Evolutionary conservation across 2,888 invertebrate species (phyloP), one percentile per base, ranked within the genome.

Genomic region (Endomychus coccineus): DNA sequence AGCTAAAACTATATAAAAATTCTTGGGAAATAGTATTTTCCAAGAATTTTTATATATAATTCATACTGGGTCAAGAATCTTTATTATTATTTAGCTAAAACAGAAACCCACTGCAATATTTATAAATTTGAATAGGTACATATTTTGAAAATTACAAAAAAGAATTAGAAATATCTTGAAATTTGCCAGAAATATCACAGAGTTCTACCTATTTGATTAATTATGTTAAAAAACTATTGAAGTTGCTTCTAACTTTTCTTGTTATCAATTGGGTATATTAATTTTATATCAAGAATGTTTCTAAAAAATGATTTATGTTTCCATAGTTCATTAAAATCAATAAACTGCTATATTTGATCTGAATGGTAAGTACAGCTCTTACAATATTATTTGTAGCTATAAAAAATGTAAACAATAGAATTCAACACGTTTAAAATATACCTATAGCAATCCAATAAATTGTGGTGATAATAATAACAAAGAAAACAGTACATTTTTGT

Each of bases 81-180:
- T 56, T 80, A 34, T 68, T 67, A n/a, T 62, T 78, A 2, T 85
- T 52, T 69, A 76, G 12, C 88, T 88, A 68, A 96, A 94, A 1
- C 90, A 92, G 65, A 98, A 97, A 62, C 87, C n/a, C n/a, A 84
- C 61, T 91, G 94, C 64, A 97, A 96, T 66, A 96, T 83, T 77
- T 97, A 97, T 2, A 80, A 84, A 40, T 94, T 92, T 62, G 94
- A 97, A 33, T 74, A 97, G 27, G 92, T n/a, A n/a, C n/a, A n/a
- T n/a, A 90, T 64, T 98, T 95, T 58, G 96, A 98, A 52, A 97
- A 98, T 62, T 72, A 86, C 14, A 78, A 80, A 51, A 89, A 92
- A 1, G 92, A 96, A 3, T 76, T 96, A 34, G 75, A 72, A 25
- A n/a, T n/a, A n/a, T n/a, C n/a, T n/a, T n/a, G n/a, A n/a, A n/a